A percentile compares a stretch with the other conserved stretches of the same genome.
phyloP scores from a whole-genome alignment of 2,113 vertebrate species.

The Spilogale gracilis region DNA sequence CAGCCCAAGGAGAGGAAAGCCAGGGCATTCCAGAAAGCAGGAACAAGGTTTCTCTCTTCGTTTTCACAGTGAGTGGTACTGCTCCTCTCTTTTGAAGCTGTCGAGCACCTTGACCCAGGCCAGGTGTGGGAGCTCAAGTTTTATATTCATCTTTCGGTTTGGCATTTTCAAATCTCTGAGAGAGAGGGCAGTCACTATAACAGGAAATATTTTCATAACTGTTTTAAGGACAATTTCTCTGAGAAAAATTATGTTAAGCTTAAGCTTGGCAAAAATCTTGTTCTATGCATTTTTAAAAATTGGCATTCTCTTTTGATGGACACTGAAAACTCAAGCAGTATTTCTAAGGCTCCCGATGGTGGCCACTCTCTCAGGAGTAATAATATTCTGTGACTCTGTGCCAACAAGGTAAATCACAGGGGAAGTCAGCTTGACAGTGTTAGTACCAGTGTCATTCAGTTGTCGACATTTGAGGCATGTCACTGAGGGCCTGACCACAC shows the following conservation, averaged over 20 bases:
- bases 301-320: slow-evolving; percentile 43
- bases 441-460: background rate
- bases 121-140: background rate
- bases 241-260: slow-evolving; percentile 49
- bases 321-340: background rate
- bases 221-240: slow-evolving; percentile 22
- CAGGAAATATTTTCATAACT: slow-evolving; percentile 1
- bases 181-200: background rate
- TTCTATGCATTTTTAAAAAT: slow-evolving; percentile 25
- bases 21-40: background rate
- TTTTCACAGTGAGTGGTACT: background rate
- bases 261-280: slow-evolving; percentile 46
- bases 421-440: slow-evolving; percentile 12
- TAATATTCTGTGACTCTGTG: slow-evolving; percentile 12
- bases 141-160: background rate
- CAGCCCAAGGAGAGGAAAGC: background rate
- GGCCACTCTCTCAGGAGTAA: slow-evolving; percentile 14
- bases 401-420: slow-evolving; percentile 48
- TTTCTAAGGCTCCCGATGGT: slow-evolving; percentile 46
- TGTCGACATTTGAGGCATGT: background rate
- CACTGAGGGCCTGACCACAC: background rate
- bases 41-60: background rate
- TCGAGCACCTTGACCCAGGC: background rate
- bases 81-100: background rate
- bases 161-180: background rate